Base-by-base conservation (phyloP, 2,888 invertebrate species). In the Mylabris sibirica region DNA sequence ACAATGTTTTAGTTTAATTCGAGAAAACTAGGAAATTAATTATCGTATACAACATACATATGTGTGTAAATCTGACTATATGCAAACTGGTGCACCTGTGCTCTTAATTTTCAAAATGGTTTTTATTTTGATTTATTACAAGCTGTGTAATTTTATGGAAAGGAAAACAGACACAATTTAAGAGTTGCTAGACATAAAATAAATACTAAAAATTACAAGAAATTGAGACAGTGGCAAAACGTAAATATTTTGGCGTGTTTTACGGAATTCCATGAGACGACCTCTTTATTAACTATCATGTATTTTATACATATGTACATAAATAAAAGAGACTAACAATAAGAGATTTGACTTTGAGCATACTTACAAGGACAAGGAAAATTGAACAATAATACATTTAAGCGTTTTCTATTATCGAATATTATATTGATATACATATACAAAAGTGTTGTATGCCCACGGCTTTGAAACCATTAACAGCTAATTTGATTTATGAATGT, bases 81-180 rank as follows among this genome's bases (percentile, higher is more conserved):
- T n/a, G 14, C 26, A 22, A 53, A 57, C 22, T 8, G 20, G 59
- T 63, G 67, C 70, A 70, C 70, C 70, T 70, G 70, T 70, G 70
- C 67, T 68, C 70, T 65, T 70, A 70, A 70, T 70, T 70, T 70
- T 57, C 14, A 57, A 67, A 70, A 63, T 63, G 60, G 26, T 57
- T 57, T 67, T 67, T 67, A 64, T 67, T 70, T 67, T 67, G 70
- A 70, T 70, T 70, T 70, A 70, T 59, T 12, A 5, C 26, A 57
- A 57, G n/a, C 26, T 12, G 24, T 2, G 22, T 57, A 26, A 57
- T 57, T 24, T 57, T 26, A 57, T 17, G 6, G 0, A 11, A 5
- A 49, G 1, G 9, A 57, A 57, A 12, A 49, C 9, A 20, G 11
- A 53, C 53, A 53, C 53, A 53, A 20, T 11, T 24, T 24, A n/a